Evolutionary conservation across 64 coral and sea anemone species (phyloP).

Genomic region (Catalaphyllia jardinei): DNA sequence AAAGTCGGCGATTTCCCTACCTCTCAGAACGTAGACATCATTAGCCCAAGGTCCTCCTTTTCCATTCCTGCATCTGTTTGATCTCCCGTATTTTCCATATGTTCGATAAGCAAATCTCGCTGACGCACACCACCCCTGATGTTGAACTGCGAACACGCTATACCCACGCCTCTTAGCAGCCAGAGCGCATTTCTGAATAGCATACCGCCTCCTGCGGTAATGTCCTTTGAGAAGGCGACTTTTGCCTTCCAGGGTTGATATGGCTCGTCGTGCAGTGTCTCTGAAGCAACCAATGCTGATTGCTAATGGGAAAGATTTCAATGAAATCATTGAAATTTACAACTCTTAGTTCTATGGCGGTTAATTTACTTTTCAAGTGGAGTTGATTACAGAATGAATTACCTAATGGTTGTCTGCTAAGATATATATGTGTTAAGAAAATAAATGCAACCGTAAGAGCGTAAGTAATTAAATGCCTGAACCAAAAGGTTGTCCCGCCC

Average conservation of each 20-base stretch:
- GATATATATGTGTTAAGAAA: too few relatives aligned
- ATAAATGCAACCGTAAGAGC: too few relatives aligned
- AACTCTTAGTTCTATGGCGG: too few relatives aligned
- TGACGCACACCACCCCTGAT: conserved; percentile 46
- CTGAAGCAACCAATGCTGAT: conserved; percentile 50
- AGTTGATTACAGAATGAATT: too few relatives aligned
- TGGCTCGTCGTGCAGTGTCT: conserved; percentile 38
- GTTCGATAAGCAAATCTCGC: not conserved
- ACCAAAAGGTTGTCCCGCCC: too few relatives aligned
- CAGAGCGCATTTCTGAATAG: conserved; percentile 46
- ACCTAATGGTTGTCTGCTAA: too few relatives aligned
- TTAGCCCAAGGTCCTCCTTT: conserved; percentile 62
- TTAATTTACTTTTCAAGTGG: too few relatives aligned
- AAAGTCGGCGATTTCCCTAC: not conserved
- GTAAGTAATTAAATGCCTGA: too few relatives aligned
- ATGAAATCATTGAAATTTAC: not conserved
- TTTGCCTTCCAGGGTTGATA: conserved; percentile 34
- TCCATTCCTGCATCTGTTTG: conserved; percentile 32
- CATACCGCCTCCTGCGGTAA: not conserved
- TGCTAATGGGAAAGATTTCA: not conserved
- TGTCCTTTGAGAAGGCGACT: conserved; percentile 41
- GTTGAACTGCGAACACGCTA: conserved; percentile 51
- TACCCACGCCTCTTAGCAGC: conserved; percentile 16
- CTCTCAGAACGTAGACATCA: conserved; percentile 48
- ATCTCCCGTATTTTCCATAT: conserved; percentile 42